Percentiles rank a stretch among this genome's conserved stretches.
Conservation (phyloP, 2,797 vertebrate genomes). For the Siniperca obscura region DNA sequence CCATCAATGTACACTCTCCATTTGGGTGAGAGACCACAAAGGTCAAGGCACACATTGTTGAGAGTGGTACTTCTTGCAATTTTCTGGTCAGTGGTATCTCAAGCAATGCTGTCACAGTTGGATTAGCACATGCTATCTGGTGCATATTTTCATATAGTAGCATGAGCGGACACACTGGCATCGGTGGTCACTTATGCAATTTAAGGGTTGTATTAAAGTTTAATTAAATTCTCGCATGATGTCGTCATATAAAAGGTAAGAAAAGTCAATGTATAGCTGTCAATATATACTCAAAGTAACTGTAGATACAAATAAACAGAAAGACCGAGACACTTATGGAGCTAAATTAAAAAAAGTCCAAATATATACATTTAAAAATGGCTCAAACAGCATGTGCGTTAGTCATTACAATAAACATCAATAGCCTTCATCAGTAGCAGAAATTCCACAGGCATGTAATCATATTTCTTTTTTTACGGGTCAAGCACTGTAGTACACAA, state of each 20-base stretch:
- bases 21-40: constrained; percentile 56
- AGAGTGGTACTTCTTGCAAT: constrained; percentile 33
- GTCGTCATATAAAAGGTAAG: neutral
- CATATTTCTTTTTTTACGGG: constrained; percentile 39
- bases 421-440: constrained; percentile 50
- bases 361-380: neutral
- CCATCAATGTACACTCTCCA: constrained; percentile 61
- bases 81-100: constrained; percentile 54
- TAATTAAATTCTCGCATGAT: neutral
- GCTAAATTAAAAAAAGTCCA: neutral
- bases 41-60: constrained; percentile 47
- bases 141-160: constrained; percentile 23
- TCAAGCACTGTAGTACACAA: constrained; percentile 48
- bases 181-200: constrained; percentile 14
- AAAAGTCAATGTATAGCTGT: neutral
- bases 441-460: constrained; percentile 52
- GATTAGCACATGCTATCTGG: constrained; percentile 36
- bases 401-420: constrained; percentile 61
- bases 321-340: neutral
- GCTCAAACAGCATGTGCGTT: constrained; percentile 38
- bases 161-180: neutral
- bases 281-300: neutral
- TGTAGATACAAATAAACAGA: neutral
- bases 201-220: neutral
- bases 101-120: constrained; percentile 35